A percentile compares a stretch with the other conserved stretches of the same genome.
These are phyloP conservation scores for Tyria jacobaeae DNA, from an alignment of 2,888 invertebrate species.

Conservation along the genomic window DNA sequence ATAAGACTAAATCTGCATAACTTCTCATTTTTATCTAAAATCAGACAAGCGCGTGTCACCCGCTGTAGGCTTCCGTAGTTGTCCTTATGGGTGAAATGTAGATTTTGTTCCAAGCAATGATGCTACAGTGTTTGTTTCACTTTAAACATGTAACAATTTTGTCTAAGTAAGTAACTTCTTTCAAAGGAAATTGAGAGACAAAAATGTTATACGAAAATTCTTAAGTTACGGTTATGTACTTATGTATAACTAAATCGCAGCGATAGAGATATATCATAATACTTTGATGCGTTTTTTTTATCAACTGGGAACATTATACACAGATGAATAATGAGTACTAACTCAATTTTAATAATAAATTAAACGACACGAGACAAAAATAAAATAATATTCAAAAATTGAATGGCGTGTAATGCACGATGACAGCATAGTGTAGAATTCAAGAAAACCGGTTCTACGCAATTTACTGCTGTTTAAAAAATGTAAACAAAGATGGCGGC, in stretches of 20 bases:
- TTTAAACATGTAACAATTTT: not conserved
- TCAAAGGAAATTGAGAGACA: no score
- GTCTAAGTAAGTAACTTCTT: no score
- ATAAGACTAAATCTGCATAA: not conserved
- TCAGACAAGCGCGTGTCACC: no score
- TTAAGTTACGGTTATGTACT: no score
- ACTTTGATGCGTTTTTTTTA: not conserved
- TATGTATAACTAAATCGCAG: not conserved
- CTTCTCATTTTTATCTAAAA: no score
- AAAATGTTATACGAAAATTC: no score
- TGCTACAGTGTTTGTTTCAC: no score
- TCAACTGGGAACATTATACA: not conserved
- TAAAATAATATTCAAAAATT: constrained; percentile 59
- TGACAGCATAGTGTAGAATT: constrained; percentile 57
- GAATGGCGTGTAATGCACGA: constrained; percentile 63
- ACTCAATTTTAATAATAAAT: constrained; percentile 52
- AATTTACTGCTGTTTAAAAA: constrained; percentile 58
- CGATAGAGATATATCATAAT: not conserved
- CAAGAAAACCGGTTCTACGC: constrained; percentile 64
- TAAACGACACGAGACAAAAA: constrained; percentile 66
- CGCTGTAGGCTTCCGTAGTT: no score
- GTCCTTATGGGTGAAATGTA: not conserved
- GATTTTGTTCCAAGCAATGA: not conserved
- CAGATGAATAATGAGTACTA: not conserved
- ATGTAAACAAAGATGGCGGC: constrained; percentile 63